Percentiles rank a stretch among this genome's conserved stretches.
These are phyloP conservation scores for Drosophila saltans DNA, from an alignment of 1,140 invertebrate species.

Conservation along the genomic window DNA sequence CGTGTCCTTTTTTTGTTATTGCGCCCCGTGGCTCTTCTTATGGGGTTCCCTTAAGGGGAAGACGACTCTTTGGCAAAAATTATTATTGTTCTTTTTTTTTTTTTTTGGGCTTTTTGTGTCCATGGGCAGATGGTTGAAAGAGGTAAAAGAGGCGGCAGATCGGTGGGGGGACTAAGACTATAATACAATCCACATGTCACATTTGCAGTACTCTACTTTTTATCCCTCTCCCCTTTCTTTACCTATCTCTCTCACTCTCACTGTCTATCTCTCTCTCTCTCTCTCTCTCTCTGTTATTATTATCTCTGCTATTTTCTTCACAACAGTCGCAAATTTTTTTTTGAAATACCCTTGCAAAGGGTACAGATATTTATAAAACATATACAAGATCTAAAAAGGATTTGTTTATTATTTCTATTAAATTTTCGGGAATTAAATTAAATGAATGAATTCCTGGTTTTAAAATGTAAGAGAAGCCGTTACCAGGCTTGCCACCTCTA, in stretches of 20 bases:
- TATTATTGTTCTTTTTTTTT: constrained; percentile 10
- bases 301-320: no score
- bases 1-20: neutral
- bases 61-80: neutral
- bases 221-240: neutral
- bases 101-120: neutral
- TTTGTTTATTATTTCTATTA: no score
- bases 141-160: neutral
- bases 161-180: no score
- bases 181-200: constrained; percentile 35
- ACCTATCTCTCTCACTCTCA: neutral
- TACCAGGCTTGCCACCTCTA: no score
- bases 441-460: no score
- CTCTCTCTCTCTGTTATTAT: neutral
- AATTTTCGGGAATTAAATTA: no score
- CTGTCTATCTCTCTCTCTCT: neutral
- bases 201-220: constrained; percentile 9
- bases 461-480: no score
- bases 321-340: neutral
- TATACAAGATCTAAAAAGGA: no score
- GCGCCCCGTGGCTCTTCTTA: neutral
- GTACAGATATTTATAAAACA: no score
- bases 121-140: constrained; percentile 13
- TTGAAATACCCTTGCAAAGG: neutral
- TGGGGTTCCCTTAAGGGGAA: no score